Evolutionary conservation across 2,113 vertebrate genomes (phyloP), one percentile per base, ranked within the genome.

Genomic region (Macrotus californicus): DNA sequence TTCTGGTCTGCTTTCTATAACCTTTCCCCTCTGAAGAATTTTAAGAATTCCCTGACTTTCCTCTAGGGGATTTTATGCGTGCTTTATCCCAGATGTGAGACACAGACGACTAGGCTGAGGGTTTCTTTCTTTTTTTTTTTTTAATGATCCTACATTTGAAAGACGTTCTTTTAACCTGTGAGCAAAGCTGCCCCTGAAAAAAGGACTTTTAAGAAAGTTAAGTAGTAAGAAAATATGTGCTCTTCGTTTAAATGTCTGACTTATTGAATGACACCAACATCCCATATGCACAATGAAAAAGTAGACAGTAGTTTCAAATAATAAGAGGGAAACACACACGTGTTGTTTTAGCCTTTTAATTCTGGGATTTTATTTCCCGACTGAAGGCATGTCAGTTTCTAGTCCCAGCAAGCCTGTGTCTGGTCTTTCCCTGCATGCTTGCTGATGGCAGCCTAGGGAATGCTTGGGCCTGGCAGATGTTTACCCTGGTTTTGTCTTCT

Each of bases 1-100:
- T 98, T 96, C 97, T 97, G 66, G 95, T 96, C 97, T 98, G 97
- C 97, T 98, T 98, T 98, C 98, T 91, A 31, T 98, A 98, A 98
- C 98, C 98, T 98, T 98, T 98, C 97, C 98, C 98, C 98, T 98
- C 4, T 0, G 89, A 98, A 97, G 98, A 98, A 98, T 98, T 98
- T 97, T 97, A 98, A 96, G 98, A 98, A 98, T 98, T 98, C 97
- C 92, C 75, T 98, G 96, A 96, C 98, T 98, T 98, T 98, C 98
- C 98, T 98, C 97, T 93, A 89, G 97, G 98, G 97, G 46, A 97
- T 97, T 95, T 95, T 96, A 96, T 97, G 96, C 70, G 41, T 97
- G 97, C 97, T 98, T 98, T 97, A 98, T 98, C 98, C 98, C 97
- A 98, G 98, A 98, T 98, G 98, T 97, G 86, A 95, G 89, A 97